Evolutionary conservation across 2,797 vertebrate species (phyloP).

Genomic region (Chiroxiphia lanceolata): DNA sequence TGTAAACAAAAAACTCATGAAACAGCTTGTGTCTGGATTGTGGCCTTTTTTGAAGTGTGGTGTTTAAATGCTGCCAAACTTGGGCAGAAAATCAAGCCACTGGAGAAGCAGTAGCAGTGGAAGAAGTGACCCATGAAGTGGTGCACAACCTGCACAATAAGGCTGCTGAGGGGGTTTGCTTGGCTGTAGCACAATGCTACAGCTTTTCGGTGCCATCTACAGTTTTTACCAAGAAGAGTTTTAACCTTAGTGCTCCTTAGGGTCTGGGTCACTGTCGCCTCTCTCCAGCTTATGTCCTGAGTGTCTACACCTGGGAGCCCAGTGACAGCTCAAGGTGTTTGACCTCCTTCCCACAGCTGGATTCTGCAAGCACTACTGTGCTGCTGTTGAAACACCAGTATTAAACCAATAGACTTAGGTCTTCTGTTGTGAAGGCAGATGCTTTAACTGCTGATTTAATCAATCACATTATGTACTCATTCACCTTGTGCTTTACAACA

Average conservation of each 20-base stretch:
- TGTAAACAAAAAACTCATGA: neutral
- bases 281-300: neutral
- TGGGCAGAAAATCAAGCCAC: neutral
- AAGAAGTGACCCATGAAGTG: fast-evolving
- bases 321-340: neutral
- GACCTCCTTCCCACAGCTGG: neutral
- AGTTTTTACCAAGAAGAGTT: neutral
- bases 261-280: no score
- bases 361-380: neutral
- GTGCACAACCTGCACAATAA: neutral
- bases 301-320: neutral
- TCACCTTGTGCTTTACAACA: neutral
- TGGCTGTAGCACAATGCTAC: neutral
- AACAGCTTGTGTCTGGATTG: neutral
- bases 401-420: neutral
- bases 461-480: neutral
- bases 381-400: neutral
- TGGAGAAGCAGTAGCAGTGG: neutral
- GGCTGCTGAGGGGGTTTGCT: neutral
- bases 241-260: neutral
- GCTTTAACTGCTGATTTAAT: neutral
- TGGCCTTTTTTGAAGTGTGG: neutral
- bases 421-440: neutral
- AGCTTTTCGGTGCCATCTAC: neutral
- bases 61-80: neutral